Base-by-base conservation (phyloP, 1,140 invertebrate species). In the Whitmania pigra region DNA sequence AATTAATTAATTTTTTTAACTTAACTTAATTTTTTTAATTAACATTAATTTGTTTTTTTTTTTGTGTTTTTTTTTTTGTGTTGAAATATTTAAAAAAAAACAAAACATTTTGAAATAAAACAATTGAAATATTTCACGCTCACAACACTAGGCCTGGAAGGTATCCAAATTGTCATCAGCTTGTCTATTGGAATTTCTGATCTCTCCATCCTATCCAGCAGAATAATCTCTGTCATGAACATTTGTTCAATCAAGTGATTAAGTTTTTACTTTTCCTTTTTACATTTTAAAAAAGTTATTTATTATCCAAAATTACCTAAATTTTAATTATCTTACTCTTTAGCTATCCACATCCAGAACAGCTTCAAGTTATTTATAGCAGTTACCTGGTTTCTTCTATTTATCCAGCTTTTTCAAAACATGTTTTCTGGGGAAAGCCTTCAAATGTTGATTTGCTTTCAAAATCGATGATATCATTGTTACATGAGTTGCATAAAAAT, bases 341-440 rank as follows among this genome's bases (percentile, higher is more conserved):
- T 77, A 89, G 88, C 11, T 86, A 88, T 76, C 87, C 89, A 4
- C 85, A 88, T 67, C 82, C 85, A 71, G 87, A 89, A 27, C 86
- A 91, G 78, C 76, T 89, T 27, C 82, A 85, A 73, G 76, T 78
- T 27, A 84, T 88, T 66, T 87, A 86, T 75, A 75, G 80, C 31
- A 78, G 81, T 6, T 87, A 86, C 77, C 77, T 87, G 68, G 78
- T 77, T 36, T 80, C 83, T 18, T 82, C 87, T 54, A 74, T 87
- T 6, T 77, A 82, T 29, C 77, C 76, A 29, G 79, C 81, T 72
- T 75, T 84, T 31, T 77, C 80, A 6, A 76, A 79, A 20, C 83
- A 86, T 78, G 77, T 80, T 13, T 77, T 83, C 13, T 86, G 83
- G 83, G 77, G 77, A 0, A 81, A 77, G 75, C 74, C 76, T 74